Evolutionary conservation across 2,888 invertebrate species (phyloP), one percentile per base, ranked within the genome.

Genomic region (Drosophila helvetica): DNA sequence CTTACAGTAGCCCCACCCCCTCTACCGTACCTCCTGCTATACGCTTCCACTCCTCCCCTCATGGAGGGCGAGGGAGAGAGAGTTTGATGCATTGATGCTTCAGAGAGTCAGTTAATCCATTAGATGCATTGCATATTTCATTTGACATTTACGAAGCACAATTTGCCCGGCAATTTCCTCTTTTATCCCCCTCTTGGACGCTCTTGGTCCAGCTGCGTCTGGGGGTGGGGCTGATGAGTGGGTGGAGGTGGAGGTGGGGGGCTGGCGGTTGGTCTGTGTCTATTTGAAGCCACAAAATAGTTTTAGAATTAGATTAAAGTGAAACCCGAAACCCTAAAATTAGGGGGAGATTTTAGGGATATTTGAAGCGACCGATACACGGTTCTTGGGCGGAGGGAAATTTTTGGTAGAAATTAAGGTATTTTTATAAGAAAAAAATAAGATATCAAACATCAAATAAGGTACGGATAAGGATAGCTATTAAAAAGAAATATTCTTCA

Each of bases 121-220:
- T 85, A 87, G 83, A 75, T 79, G 75, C 87, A 78, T 73, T 85
- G 87, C 86, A 85, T 85, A 79, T 85, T 85, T 85, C 87, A 85
- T 85, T 83, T 85, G 85, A 85, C 85, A 79, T 85, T 82, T 85
- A 74, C 85, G 80, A 69, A 65, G 76, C 72, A 83, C 79, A 86
- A 79, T 80, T 83, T 86, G 60, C 70, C 64, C 51, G 63, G 38
- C 64, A 78, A 64, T 65, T 59, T 73, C 55, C 47, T 46, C 25
- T 25, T 25, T 7, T 25, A 25, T 25, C 27, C 2, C 38, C 2
- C 38, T 6, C 15, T 6, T n/a, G 2, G 38, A 15, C 15, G 25
- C 5, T 5, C 22, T 5, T 22, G 5, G 25, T 10, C 15, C 27
- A 50, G 42, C 42, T 56, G 12, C 15, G 51, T 18, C 38, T 38